Evolutionary conservation across 2,797 vertebrate genomes (phyloP).

Genomic region (Artibeus lituratus): DNA sequence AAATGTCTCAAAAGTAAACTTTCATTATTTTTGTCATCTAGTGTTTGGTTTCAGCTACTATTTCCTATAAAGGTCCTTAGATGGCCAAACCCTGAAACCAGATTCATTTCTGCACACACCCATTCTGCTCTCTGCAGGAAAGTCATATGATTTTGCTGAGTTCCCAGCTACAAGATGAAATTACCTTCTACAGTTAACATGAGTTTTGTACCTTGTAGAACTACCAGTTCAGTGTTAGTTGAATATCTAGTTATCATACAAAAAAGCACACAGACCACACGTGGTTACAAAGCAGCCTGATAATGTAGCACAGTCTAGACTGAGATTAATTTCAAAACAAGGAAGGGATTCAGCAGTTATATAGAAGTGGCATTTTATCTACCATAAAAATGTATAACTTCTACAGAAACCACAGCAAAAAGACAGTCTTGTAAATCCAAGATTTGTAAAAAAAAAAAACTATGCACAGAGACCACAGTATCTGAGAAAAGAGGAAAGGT

Average conservation of each 20-base stretch:
- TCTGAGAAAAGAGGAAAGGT: constrained; percentile 63
- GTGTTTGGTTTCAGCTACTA: neutral
- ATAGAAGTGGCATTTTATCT: neutral
- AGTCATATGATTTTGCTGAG: neutral
- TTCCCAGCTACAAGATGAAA: neutral
- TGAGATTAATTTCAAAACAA: constrained; percentile 73
- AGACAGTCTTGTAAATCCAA: constrained; percentile 78
- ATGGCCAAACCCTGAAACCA: neutral
- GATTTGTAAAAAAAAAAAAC: constrained; percentile 80
- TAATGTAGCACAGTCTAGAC: constrained; percentile 78
- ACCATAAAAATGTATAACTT: neutral
- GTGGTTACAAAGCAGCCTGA: constrained; percentile 75
- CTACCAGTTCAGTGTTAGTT: constrained; percentile 38
- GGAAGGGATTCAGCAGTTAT: constrained; percentile 67
- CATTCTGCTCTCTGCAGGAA: neutral
- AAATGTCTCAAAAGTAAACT: neutral
- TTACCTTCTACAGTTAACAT: constrained; percentile 40
- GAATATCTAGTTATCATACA: constrained; percentile 63
- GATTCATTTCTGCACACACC: neutral
- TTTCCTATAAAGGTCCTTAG: neutral
- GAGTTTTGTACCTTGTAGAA: constrained; percentile 24
- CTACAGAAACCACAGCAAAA: constrained; percentile 65
- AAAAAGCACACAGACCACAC: constrained; percentile 71
- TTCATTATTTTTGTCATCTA: neutral
- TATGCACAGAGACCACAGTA: constrained; percentile 77